Conservation (phyloP, 2,888 invertebrate species). For the Tachina fera region DNA sequence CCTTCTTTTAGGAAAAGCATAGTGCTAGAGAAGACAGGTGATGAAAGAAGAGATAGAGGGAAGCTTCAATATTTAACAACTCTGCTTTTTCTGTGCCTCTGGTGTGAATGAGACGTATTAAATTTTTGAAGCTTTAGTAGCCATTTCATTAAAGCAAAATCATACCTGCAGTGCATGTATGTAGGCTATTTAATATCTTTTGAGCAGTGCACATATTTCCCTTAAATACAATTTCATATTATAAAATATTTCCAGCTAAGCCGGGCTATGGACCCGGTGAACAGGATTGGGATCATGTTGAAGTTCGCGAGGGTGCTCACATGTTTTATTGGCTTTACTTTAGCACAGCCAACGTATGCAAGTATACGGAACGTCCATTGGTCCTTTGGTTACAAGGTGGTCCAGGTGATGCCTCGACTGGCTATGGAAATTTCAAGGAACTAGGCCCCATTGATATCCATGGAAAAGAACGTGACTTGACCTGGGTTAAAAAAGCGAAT, state of each 20-base stretch:
- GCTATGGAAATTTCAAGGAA: slow-evolving; percentile 94
- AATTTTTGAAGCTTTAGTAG: too few species aligned
- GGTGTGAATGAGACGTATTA: too few species aligned
- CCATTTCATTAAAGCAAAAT: too few species aligned
- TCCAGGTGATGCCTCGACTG: slow-evolving; percentile 91
- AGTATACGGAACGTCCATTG: slow-evolving; percentile 88
- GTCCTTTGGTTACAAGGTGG: slow-evolving; percentile 96
- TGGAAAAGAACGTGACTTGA: slow-evolving; percentile 87
- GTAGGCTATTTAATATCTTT: too few species aligned
- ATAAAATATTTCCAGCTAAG: slow-evolving; percentile 72
- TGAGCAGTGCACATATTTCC: too few species aligned
- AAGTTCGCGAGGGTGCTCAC: slow-evolving; percentile 89
- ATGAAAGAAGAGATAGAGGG: too few species aligned
- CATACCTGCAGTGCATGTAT: too few species aligned
- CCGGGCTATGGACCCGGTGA: slow-evolving; percentile 85
- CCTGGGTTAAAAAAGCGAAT: slow-evolving; percentile 92
- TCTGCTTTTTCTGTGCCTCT: too few species aligned
- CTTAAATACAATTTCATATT: too few species aligned
- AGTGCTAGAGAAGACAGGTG: too few species aligned
- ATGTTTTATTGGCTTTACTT: slow-evolving; percentile 96
- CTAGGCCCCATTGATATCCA: slow-evolving; percentile 89
- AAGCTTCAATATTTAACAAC: too few species aligned
- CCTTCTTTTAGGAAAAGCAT: too few species aligned
- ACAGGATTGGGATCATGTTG: slow-evolving; percentile 90
- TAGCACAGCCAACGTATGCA: slow-evolving; percentile 86